Percentiles rank a stretch among this genome's conserved stretches.
Evolutionary conservation across 1,140 invertebrate species (phyloP).

Genomic region (Heliconius melpomene): DNA sequence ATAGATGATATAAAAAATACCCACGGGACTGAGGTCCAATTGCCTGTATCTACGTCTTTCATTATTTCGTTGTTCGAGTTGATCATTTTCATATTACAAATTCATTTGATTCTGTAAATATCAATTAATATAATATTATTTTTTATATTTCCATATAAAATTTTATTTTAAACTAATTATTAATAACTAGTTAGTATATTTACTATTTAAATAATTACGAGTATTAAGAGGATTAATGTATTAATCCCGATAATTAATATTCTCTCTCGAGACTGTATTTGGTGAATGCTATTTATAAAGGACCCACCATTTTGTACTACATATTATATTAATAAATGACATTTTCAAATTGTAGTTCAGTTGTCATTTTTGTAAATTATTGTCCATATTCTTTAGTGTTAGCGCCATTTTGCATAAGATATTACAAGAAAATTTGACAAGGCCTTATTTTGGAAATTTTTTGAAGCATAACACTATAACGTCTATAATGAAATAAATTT

Average conservation of each 20-base stretch:
- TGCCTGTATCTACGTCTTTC: constrained; percentile 52
- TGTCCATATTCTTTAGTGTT: no score
- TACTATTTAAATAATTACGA: background rate
- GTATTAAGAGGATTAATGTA: background rate
- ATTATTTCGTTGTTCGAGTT: constrained; percentile 38
- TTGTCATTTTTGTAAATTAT: no score
- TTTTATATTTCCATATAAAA: background rate
- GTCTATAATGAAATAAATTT: background rate
- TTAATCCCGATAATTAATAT: background rate
- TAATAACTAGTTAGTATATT: background rate
- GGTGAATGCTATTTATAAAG: background rate
- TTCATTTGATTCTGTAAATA: constrained; percentile 20
- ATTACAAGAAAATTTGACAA: background rate
- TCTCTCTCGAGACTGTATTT: background rate
- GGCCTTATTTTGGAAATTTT: background rate
- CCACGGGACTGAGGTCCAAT: constrained; percentile 67
- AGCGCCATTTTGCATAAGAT: no score
- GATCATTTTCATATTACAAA: constrained; percentile 28
- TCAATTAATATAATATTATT: background rate
- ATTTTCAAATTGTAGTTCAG: no score
- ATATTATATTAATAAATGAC: no score
- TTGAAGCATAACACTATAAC: background rate
- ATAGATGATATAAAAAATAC: constrained; percentile 57
- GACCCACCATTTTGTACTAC: background rate
- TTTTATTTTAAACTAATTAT: background rate